Evolutionary conservation across 2,113 vertebrate genomes (phyloP).

Genomic region (Sinocyclocheilus grahami): DNA sequence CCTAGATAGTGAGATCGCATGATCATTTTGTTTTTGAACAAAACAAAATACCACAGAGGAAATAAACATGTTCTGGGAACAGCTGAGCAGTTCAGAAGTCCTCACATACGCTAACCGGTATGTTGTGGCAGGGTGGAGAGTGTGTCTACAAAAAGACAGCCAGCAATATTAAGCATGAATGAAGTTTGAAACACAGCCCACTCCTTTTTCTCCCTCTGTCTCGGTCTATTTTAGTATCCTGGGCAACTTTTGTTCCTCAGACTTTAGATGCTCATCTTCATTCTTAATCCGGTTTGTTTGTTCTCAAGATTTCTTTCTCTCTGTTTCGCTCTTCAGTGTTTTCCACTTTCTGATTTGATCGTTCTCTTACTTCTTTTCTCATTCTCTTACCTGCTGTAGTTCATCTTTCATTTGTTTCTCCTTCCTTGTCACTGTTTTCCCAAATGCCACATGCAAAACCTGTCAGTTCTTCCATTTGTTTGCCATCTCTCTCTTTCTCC

Average conservation of each 20-base stretch:
- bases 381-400: not conserved
- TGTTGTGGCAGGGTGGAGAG: not conserved
- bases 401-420: not conserved
- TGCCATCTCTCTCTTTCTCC: not conserved
- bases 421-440: not conserved
- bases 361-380: not conserved
- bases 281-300: not conserved
- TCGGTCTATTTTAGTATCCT: not conserved
- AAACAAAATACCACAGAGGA: not conserved
- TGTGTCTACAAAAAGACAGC: not conserved
- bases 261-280: not conserved
- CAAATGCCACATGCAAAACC: not conserved
- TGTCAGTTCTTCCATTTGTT: not conserved
- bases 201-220: not conserved
- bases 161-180: not conserved
- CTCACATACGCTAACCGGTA: not conserved
- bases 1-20: no score
- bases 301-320: not conserved
- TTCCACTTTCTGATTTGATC: no score
- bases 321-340: not conserved
- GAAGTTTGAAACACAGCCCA: slow-evolving; percentile 2
- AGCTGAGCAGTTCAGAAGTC: not conserved
- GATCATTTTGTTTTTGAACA: no score
- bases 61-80: not conserved
- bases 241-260: no score